Conservation (phyloP, 2,888 invertebrate genomes). For the Muschampia plurimacula region DNA sequence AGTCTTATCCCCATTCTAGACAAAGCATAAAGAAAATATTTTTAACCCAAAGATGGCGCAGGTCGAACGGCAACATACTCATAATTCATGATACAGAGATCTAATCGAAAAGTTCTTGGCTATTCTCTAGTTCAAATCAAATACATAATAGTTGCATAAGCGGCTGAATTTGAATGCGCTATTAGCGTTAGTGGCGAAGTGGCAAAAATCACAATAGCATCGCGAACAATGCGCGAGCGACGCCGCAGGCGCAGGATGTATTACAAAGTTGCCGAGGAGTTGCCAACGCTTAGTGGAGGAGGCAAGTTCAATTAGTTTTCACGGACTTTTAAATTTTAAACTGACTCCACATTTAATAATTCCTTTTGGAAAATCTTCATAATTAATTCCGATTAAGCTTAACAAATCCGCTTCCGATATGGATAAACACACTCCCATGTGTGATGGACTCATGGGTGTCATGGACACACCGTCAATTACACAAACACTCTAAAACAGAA, state of each 20-base stretch:
- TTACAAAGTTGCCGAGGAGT: constrained; percentile 17
- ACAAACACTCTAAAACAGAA: no score
- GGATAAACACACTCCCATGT: no score
- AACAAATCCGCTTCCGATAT: no score
- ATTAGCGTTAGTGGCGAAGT: constrained; percentile 51
- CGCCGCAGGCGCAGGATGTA: constrained; percentile 48
- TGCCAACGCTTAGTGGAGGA: neutral
- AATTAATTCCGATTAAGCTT: no score
- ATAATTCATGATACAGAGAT: constrained; percentile 25
- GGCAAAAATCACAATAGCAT: constrained; percentile 64
- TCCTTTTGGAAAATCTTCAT: no score
- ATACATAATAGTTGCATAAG: constrained; percentile 43
- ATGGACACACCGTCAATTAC: no score
- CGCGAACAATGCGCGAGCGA: constrained; percentile 59
- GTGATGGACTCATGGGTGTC: no score
- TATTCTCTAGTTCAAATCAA: constrained; percentile 40
- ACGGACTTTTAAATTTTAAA: neutral
- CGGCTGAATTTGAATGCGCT: constrained; percentile 42
- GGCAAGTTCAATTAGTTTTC: neutral
- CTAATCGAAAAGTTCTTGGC: constrained; percentile 36
- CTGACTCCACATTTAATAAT: no score
- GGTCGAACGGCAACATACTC: constrained; percentile 13
- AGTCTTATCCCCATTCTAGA: neutral
- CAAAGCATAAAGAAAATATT: neutral
- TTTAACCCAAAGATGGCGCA: neutral